These are phyloP conservation scores for Microcebus ravelobensis DNA, from an alignment of 2,113 vertebrate species.

Conservation along the genomic window DNA sequence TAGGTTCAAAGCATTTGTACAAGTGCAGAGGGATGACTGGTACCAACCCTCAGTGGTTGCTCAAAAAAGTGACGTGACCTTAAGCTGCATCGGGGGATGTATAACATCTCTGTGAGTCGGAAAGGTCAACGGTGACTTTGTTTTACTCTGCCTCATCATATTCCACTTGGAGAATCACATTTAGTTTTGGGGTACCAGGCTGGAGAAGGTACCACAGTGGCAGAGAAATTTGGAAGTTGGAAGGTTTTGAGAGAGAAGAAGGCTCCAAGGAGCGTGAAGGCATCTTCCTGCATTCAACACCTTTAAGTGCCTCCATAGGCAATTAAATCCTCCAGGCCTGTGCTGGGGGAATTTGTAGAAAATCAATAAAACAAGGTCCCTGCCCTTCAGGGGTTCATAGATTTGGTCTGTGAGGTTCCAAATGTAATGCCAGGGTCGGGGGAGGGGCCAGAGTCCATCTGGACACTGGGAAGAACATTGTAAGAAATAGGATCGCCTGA, in stretches of 20 bases:
- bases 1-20: neutral
- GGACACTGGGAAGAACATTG: neutral
- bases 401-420: neutral
- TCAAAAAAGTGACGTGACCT: neutral
- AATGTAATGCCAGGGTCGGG: neutral
- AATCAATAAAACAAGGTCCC: neutral
- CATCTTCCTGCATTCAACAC: neutral
- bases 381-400: neutral
- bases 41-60: neutral
- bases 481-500: neutral
- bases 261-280: neutral
- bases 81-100: fast-evolving
- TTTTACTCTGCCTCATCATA: neutral
- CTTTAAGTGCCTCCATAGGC: neutral
- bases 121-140: neutral
- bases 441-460: neutral
- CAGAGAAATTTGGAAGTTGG: neutral
- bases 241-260: neutral
- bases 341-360: neutral
- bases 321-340: neutral
- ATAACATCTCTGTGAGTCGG: neutral
- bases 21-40: neutral
- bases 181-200: neutral
- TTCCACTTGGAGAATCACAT: neutral
- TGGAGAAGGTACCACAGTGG: neutral